Evolutionary conservation across 2,797 vertebrate species (phyloP), one percentile per base, ranked within the genome.

Genomic region (Lophius americanus): DNA sequence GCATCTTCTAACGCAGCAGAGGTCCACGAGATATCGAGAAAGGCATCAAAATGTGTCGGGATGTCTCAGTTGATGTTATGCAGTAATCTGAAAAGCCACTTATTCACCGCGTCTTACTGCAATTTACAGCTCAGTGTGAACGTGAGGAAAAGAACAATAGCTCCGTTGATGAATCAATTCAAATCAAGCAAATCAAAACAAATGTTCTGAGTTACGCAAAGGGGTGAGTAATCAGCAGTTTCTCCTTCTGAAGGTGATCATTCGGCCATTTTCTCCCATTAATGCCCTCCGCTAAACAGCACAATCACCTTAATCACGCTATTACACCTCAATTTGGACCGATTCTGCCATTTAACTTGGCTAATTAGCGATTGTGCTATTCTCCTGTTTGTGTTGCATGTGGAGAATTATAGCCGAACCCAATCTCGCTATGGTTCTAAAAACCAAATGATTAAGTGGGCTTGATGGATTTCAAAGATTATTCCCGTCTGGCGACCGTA

Each of bases 1-100:
- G 82, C 67, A 64, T 78, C 39, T 79, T 75, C 57, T 82, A 84
- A 88, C 81, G 83, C 78, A 87, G 82, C 79, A 85, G 77, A 86
- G 79, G 79, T 54, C 61, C 74, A 84, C 60, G 73, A 69, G 75
- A 87, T 84, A 80, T 70, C 61, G 59, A 86, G 73, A 87, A 92
- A 91, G 87, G 90, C 85, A 88, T 89, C 73, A 54, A 74, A 71
- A 92, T 86, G 73, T 76, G 64, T 41, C 33, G 51, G 71, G 68
- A 79, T 61, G 68, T 75, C 48, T 69, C 43, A n/a, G 60, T 69
- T 62, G 52, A 70, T 54, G 36, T 48, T 65, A 75, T 74, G 73
- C 68, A 83, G 70, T 74, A 63, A 77, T 85, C 51, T 63, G 55
- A 71, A 67, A 36, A 81, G 50, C 60, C 75, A 77, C 62, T 47